Percentiles rank a stretch among this genome's conserved stretches.
These are phyloP conservation scores for Marronus borbonicus DNA, from an alignment of 2,888 invertebrate species.

Conservation along the genomic window DNA sequence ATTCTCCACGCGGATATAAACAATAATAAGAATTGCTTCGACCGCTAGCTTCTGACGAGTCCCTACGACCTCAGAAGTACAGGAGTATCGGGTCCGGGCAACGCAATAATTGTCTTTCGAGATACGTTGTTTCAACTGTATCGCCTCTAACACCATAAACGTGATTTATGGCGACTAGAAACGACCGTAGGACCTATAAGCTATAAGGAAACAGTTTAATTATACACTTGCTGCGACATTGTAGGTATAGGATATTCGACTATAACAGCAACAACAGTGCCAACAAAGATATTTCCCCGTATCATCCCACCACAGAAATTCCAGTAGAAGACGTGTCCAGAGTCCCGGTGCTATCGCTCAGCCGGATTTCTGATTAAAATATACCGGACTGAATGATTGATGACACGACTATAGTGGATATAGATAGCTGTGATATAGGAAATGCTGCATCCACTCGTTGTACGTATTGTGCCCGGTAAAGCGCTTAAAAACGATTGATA, in stretches of 20 bases:
- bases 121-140: constrained; percentile 35
- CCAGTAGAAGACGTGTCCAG: constrained; percentile 1
- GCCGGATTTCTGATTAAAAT: constrained; percentile 22
- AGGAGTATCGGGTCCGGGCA: not conserved
- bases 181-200: constrained; percentile 35
- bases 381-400: constrained; percentile 30
- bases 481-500: not conserved
- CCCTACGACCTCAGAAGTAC: not conserved
- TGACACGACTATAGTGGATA: not conserved
- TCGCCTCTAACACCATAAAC: constrained; percentile 35
- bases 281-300: constrained; percentile 32
- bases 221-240: constrained; percentile 39
- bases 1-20: constrained; percentile 12
- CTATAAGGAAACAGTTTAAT: constrained; percentile 44
- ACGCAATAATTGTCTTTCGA: constrained; percentile 43
- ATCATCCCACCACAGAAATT: not conserved
- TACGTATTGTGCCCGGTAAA: not conserved
- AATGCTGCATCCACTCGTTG: not conserved
- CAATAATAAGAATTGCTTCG: constrained; percentile 36
- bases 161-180: constrained; percentile 30
- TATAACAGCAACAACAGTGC: constrained; percentile 4
- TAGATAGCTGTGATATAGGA: not conserved
- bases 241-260: constrained; percentile 19
- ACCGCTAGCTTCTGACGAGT: not conserved
- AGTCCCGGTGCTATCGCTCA: constrained; percentile 6